phyloP scores from a whole-genome alignment of 2,888 invertebrate species.

The Patella depressa region DNA sequence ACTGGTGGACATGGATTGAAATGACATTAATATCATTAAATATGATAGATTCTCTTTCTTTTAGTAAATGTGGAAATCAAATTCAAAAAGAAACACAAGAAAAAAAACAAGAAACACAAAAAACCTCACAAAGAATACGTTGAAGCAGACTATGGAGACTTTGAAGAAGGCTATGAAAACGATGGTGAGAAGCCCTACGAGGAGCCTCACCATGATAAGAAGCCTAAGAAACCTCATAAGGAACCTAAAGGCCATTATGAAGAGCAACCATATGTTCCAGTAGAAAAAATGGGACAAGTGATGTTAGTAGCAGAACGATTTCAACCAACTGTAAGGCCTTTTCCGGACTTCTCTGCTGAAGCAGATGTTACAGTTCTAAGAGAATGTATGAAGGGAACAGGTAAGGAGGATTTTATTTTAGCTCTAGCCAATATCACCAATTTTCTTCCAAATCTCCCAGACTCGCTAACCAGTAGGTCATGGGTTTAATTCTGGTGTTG shows the following conservation, averaged over 20 bases:
- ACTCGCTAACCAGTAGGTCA: too few relatives aligned
- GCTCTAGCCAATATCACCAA: too few relatives aligned
- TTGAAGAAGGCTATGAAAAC: neutral
- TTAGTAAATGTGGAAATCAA: too few relatives aligned
- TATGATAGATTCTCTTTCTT: too few relatives aligned
- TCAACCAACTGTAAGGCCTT: slow-evolving; percentile 60
- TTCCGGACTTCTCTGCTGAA: slow-evolving; percentile 59
- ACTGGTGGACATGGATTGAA: too few relatives aligned
- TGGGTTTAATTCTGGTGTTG: too few relatives aligned
- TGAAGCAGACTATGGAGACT: neutral
- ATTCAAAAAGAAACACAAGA: too few relatives aligned
- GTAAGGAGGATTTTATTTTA: slow-evolving; percentile 36
- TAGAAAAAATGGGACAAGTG: slow-evolving; percentile 41
- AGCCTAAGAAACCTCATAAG: neutral
- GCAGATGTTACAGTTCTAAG: slow-evolving; percentile 58
- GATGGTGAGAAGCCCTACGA: neutral
- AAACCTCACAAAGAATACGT: too few relatives aligned
- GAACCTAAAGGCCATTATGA: neutral
- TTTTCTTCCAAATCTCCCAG: too few relatives aligned
- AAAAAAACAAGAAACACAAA: too few relatives aligned
- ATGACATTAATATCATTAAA: too few relatives aligned
- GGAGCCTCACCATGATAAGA: too few relatives aligned
- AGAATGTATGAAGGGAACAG: slow-evolving; percentile 64
- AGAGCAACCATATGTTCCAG: slow-evolving; percentile 11
- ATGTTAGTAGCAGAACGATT: slow-evolving; percentile 44